phyloP scores from a whole-genome alignment of 2,113 vertebrate species.

The Datnioides undecimradiatus region DNA sequence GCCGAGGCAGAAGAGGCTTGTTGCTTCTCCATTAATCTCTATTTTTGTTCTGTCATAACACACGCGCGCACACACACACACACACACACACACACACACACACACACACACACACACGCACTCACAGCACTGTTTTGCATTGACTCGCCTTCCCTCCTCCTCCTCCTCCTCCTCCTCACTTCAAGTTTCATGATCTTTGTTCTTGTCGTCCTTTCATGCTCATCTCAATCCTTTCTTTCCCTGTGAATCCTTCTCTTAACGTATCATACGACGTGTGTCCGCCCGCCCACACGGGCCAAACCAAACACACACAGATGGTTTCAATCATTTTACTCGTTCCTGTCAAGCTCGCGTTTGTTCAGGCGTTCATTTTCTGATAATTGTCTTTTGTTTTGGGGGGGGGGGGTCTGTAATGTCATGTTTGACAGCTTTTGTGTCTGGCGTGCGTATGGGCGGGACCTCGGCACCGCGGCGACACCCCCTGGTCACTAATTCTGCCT shows the following conservation, averaged over 20 bases:
- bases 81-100: conserved; percentile 19
- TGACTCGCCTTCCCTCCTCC: conserved; percentile 22
- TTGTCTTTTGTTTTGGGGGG: too few species aligned
- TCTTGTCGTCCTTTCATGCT: conserved; percentile 17
- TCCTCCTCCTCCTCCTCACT: conserved; percentile 28
- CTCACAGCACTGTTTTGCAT: conserved; percentile 8
- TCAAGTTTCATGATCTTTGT: conserved; percentile 1
- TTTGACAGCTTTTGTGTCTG: too few species aligned
- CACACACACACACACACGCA: background rate
- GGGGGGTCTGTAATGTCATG: too few species aligned
- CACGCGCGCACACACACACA: conserved; percentile 27
- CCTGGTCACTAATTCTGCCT: too few species aligned
- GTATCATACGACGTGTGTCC: background rate
- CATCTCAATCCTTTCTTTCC: background rate
- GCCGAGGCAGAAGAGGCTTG: conserved; percentile 50
- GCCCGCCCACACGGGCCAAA: too few species aligned
- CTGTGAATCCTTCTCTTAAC: background rate
- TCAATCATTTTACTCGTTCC: too few species aligned
- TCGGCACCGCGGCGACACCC: too few species aligned
- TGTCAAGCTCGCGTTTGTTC: too few species aligned
- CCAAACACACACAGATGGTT: too few species aligned
- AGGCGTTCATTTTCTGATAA: too few species aligned
- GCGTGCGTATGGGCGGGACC: too few species aligned
- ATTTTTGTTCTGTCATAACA: conserved; percentile 55
- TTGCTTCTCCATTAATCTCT: conserved; percentile 66